These are phyloP conservation scores for Mimachlamys varia DNA, from an alignment of 2,888 invertebrate genomes.

Conservation along the genomic window DNA sequence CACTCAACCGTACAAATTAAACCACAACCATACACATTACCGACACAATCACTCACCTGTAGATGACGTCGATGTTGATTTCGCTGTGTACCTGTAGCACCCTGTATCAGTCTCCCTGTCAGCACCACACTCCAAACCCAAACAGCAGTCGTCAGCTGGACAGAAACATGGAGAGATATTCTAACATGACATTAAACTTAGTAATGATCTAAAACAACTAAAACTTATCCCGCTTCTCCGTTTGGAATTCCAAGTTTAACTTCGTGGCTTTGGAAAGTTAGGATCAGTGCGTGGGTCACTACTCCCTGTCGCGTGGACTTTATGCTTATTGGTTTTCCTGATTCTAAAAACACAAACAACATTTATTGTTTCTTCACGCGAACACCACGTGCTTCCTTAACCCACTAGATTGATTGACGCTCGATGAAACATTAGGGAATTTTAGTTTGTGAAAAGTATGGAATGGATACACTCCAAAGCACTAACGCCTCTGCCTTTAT, in stretches of 20 bases:
- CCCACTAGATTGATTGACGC: background rate
- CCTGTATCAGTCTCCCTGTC: background rate
- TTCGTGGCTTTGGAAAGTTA: background rate
- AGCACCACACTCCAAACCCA: background rate
- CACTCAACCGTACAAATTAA: no score
- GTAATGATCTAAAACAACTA: no score
- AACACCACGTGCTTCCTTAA: background rate
- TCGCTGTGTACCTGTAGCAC: background rate
- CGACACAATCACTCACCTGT: background rate
- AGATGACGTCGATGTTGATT: background rate
- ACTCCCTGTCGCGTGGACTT: background rate
- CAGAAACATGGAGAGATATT: no score
- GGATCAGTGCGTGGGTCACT: background rate
- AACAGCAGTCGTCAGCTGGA: background rate
- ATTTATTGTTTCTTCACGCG: background rate
- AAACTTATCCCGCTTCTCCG: no score
- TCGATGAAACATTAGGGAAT: background rate
- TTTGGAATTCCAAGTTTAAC: background rate
- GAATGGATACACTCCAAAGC: background rate
- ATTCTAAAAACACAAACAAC: background rate
- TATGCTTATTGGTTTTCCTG: background rate
- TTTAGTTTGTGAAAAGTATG: constrained; percentile 20
- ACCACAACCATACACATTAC: no score
- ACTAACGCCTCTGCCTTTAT: background rate
- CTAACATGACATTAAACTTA: no score